phyloP scores from a whole-genome alignment of 2,888 invertebrate species.

The Zaprionus bogoriensis region DNA sequence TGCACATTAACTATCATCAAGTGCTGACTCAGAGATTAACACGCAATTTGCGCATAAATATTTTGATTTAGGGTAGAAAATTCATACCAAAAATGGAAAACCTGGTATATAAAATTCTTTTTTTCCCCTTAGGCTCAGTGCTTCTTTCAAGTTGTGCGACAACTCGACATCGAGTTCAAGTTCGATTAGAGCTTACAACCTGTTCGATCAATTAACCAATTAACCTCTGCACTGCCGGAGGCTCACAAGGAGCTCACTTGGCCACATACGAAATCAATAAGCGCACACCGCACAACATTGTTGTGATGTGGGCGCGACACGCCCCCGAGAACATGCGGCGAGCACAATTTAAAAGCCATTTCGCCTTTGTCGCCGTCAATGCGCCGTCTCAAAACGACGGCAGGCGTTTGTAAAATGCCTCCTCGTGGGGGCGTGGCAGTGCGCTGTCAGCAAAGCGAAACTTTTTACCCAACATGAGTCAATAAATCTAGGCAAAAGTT shows the following conservation, averaged over 20 bases:
- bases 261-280: constrained; percentile 59
- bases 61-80: too few relatives aligned
- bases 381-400: constrained; percentile 32
- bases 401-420: constrained; percentile 29
- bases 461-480: constrained; percentile 50
- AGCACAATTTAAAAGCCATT: constrained; percentile 60
- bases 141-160: neutral
- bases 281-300: constrained; percentile 22
- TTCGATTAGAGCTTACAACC: constrained; percentile 39
- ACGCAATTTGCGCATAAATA: neutral
- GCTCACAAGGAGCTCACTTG: constrained; percentile 13
- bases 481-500: constrained; percentile 65
- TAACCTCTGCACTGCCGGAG: constrained; percentile 51
- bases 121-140: neutral
- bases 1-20: neutral
- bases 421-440: constrained; percentile 21
- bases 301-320: constrained; percentile 53
- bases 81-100: too few relatives aligned
- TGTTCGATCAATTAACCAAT: constrained; percentile 63
- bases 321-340: constrained; percentile 47
- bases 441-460: constrained; percentile 39
- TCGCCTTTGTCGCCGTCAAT: constrained; percentile 67
- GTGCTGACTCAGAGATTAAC: neutral
- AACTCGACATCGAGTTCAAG: constrained; percentile 16
- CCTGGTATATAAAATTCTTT: neutral